Evolutionary conservation across 2,797 vertebrate species (phyloP), one percentile per base, ranked within the genome.

Genomic region (Pseudochaenichthys georgianus): DNA sequence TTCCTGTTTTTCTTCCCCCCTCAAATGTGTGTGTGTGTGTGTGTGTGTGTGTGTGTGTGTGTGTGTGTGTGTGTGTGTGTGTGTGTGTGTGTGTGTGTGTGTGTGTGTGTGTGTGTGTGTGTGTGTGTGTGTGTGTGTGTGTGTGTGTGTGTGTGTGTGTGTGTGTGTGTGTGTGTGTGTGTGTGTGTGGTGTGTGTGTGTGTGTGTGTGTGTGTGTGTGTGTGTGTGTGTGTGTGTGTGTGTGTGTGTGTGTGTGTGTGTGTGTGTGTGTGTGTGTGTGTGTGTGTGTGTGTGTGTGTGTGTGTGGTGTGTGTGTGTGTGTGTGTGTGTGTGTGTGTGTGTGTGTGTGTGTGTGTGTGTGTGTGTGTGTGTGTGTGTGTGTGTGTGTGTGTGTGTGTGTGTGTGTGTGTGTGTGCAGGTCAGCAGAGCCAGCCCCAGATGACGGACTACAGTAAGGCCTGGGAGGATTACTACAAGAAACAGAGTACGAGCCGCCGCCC

Each of bases 381-480:
- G 9, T 75, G 73, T 21, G 21, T 21, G 21, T 8, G 5, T 38
- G 34, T 38, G 34, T 21, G 21, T 21, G 21, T 8, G 5, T 38
- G 34, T 38, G 34, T 38, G 34, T 38, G 34, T 9, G 6, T 78
- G 58, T 67, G 9, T 75, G 73, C 10, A 98, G 97, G 96, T 95
- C 97, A 97, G 89, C 97, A 96, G 95, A 97, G 89, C 93, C 97
- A 98, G 94, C 95, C 96, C 77, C 97, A 97, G 93, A 96, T 97
- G 90, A 95, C 96, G 0, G 96, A 98, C 95, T 98, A 97, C 95
- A 97, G 95, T 94, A 98, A 98, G 92, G 97, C 97, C 82, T 98
- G 97, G 98, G 97, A 98, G 86, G 97, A 98, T 88, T 98, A 97
- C 95, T 98, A 98, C 95, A 99, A 97, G 92, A 98, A 99, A 84